phyloP scores from a whole-genome alignment of 2,888 invertebrate genomes.

The Agrotis segetum region DNA sequence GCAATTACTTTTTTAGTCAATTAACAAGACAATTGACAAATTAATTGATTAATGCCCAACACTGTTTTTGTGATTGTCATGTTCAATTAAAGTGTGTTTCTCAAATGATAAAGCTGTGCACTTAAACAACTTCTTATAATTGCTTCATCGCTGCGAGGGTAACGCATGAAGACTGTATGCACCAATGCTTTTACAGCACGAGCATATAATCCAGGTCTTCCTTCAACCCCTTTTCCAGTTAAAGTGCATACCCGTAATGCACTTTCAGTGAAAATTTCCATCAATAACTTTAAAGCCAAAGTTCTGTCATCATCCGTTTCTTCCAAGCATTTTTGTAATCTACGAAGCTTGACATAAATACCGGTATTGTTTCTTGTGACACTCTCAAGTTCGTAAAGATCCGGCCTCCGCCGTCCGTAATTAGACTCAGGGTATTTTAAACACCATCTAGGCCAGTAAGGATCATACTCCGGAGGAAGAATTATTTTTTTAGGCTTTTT shows the following conservation, averaged over 20 bases:
- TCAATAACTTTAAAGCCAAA: not conserved
- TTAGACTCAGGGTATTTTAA: not conserved
- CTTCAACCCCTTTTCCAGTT: not conserved
- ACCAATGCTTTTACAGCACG: not conserved
- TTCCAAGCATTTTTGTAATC: not conserved
- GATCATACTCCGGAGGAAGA: conserved; percentile 7
- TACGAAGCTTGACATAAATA: not conserved
- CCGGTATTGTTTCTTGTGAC: not conserved
- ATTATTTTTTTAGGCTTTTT: not conserved
- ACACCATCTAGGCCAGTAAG: not conserved
- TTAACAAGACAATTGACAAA: too few species aligned
- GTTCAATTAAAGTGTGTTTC: not conserved
- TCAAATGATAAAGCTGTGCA: not conserved
- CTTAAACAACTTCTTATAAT: not conserved
- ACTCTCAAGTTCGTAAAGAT: not conserved
- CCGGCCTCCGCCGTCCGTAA: not conserved
- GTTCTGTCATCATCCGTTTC: not conserved
- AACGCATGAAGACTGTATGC: not conserved
- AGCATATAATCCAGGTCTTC: not conserved
- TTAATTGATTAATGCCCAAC: too few species aligned
- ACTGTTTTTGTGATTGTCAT: not conserved
- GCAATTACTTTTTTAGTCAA: too few species aligned
- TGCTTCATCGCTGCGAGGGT: not conserved
- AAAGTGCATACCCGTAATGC: conserved; percentile 3
- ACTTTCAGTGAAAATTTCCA: not conserved